Evolutionary conservation across 2,113 vertebrate genomes (phyloP), one percentile per base, ranked within the genome.

Genomic region (Cygnus buccinator): DNA sequence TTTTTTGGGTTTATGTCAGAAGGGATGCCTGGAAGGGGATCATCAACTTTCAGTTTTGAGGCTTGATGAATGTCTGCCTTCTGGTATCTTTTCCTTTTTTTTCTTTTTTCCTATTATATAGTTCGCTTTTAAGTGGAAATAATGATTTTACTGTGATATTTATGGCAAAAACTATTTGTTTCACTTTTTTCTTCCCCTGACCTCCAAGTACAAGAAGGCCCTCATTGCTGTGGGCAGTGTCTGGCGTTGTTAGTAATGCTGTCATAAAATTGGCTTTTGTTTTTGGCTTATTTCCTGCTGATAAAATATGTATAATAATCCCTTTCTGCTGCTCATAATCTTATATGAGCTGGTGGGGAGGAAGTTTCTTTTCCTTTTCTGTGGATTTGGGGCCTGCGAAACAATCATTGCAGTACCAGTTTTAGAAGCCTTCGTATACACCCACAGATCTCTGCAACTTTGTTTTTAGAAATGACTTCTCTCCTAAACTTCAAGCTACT

Each of bases 161-260:
- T 41, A 18, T 75, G 23, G 61, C 61, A 63, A 25, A 70, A 70
- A 13, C 23, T 4, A 50, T 7, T 70, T 70, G 22, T 50, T 50
- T 50, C 25, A 6, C n/a, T 14, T 50, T 57, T 80, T 59, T 1
- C 11, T 62, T 3, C 6, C 4, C 3, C 23, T 1, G 0, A 35
- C 29, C 39, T 80, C 29, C 17, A 63, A 44, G 13, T 55, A 25
- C 12, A 43, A 66, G 52, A n/a, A 86, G 41, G 52, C 57, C 13
- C 16, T 86, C 12, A 22, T 29, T 93, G 28, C 57, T 68, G 9
- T 62, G 48, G 8, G 21, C 23, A 41, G 25, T 59, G 16, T 39
- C n/a, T 87, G 31, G 62, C 1, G 3, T 50, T 59, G 33, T 48
- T 68, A 76, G 46, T 66, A 61, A 84, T 16, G 50, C 6, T 9